Base-by-base conservation (phyloP, 2,888 invertebrate genomes). In the Tenthredo livida region DNA sequence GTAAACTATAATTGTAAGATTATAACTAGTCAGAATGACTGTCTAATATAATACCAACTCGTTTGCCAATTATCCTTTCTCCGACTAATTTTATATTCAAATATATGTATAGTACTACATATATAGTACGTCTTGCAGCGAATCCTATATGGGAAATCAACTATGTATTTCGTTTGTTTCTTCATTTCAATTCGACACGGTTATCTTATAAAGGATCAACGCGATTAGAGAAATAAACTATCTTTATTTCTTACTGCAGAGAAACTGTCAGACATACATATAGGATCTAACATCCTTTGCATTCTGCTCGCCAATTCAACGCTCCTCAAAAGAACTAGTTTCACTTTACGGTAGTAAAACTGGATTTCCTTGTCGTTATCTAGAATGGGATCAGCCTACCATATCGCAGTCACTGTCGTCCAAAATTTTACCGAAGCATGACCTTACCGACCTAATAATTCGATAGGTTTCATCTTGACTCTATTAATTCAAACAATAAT, bases 1-100 rank as follows among this genome's bases (percentile, higher is more conserved):
- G 80, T 80, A 80, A 80, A 80, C 80, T 61, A 61, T 58, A 58
- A 80, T 80, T 80, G 58, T 77, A 80, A 61, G n/a, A 80, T 80
- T 61, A 58, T 80, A 80, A 80, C 58, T 37, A 37, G 50, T 9
- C 40, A 61, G 61, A 37, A 33, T 37, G 67, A 67, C 67, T 33
- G 67, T 67, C 33, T 33, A 67, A 77, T 77, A 77, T 17, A 77
- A 77, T 73, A 73, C 40, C 37, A 29, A 77, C 47, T 77, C 33
- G 15, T 29, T 47, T 50, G 29, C n/a, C 25, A 25, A 47, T 29
- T 43, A 77, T 47, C 61, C 80, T 80, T 40, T 40, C 37, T 80
- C 61, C 15, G 1, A 40, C 37, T 80, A 61, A 58, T 54, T 77
- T 77, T 54, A 37, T 77, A 77, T 54, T 17, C 50, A n/a, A 37